These are phyloP conservation scores for Hyposoter didymator DNA, from an alignment of 2,888 invertebrate genomes.

Conservation along the genomic window DNA sequence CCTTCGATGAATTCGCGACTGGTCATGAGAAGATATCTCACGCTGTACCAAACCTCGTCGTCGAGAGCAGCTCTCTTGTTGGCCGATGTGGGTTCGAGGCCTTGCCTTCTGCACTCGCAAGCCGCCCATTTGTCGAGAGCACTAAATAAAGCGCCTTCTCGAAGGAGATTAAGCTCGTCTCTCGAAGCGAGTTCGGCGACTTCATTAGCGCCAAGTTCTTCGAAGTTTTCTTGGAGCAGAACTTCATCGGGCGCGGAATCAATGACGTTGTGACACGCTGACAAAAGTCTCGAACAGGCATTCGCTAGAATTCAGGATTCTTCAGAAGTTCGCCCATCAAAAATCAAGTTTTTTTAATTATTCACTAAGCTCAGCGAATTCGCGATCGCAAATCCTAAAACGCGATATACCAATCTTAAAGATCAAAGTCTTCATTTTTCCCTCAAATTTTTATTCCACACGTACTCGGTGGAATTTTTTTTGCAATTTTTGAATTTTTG, in stretches of 20 bases:
- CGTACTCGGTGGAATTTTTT: too few species aligned
- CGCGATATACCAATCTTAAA: background rate
- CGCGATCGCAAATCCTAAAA: background rate
- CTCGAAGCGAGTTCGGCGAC: conserved; percentile 88
- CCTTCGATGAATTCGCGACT: conserved; percentile 88
- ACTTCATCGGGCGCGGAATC: conserved; percentile 86
- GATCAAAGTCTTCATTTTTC: background rate
- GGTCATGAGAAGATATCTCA: conserved; percentile 89
- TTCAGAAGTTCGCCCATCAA: background rate
- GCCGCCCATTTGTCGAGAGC: conserved; percentile 88
- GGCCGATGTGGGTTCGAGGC: conserved; percentile 84
- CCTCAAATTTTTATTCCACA: too few species aligned
- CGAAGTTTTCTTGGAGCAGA: conserved; percentile 86
- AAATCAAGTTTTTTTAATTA: conserved; percentile 20
- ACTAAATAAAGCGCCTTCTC: conserved; percentile 87
- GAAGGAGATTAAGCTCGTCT: conserved; percentile 88
- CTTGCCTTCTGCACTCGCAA: conserved; percentile 86
- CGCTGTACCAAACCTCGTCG: conserved; percentile 86
- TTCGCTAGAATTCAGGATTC: conserved; percentile 70
- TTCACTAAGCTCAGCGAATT: background rate
- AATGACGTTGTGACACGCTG: conserved; percentile 88
- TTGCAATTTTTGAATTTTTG: background rate
- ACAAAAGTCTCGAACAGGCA: conserved; percentile 87
- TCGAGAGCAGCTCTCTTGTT: conserved; percentile 85
- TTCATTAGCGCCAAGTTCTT: conserved; percentile 88